A percentile compares a stretch with the other conserved stretches of the same genome.
phyloP scores from a whole-genome alignment of 2,797 vertebrate genomes.

The Xerus rutilus region DNA sequence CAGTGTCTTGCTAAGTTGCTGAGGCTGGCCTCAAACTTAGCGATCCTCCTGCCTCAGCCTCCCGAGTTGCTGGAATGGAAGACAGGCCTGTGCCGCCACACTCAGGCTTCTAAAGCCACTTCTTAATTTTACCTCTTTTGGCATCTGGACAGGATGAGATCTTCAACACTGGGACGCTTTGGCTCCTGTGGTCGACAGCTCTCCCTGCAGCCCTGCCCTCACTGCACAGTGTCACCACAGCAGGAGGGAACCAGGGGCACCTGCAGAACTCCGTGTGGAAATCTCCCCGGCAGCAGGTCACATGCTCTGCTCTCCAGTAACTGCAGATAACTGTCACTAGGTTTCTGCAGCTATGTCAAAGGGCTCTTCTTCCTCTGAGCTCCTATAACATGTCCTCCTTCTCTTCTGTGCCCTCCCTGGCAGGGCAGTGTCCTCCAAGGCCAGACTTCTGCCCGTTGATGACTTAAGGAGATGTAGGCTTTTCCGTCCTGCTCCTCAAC shows the following conservation, averaged over 20 bases:
- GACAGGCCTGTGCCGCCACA: too few species aligned
- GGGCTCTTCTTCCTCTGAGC: background rate
- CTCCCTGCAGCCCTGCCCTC: background rate
- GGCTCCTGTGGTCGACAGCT: background rate
- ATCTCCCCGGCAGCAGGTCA: background rate
- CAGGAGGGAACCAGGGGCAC: background rate
- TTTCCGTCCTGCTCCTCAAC: background rate
- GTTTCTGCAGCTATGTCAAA: background rate
- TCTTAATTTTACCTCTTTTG: background rate
- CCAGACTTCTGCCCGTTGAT: background rate
- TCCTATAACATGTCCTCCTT: background rate
- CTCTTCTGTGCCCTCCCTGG: background rate
- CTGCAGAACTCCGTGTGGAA: background rate
- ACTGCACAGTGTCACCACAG: background rate
- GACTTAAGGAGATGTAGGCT: background rate
- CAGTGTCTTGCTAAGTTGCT: too few species aligned
- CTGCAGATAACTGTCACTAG: background rate
- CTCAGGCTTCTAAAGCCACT: background rate
- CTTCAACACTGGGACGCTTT: background rate
- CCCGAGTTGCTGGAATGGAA: too few species aligned
- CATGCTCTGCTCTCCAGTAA: background rate
- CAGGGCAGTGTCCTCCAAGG: background rate
- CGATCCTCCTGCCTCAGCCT: too few species aligned
- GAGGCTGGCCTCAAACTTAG: too few species aligned
- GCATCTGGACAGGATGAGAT: background rate